These are phyloP conservation scores for Sceloporus undulatus DNA, from an alignment of 2,113 vertebrate genomes.

Conservation along the genomic window DNA sequence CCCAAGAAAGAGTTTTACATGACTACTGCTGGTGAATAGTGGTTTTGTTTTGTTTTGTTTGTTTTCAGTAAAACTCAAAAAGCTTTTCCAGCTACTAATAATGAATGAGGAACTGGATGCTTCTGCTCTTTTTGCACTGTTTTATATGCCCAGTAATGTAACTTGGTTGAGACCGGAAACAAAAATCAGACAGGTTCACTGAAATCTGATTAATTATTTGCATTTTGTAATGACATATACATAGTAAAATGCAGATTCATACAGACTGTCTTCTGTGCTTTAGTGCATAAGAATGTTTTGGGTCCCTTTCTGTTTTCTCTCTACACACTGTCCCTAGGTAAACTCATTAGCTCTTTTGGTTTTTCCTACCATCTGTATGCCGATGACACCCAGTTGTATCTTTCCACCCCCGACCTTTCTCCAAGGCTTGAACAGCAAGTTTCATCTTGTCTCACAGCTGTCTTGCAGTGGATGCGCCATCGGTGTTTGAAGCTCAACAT, in stretches of 20 bases:
- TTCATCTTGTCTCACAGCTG: no score
- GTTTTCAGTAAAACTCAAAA: background rate
- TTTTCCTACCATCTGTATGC: no score
- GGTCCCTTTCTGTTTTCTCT: no score
- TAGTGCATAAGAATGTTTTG: background rate
- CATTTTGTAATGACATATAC: background rate
- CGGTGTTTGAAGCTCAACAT: no score
- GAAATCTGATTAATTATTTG: background rate
- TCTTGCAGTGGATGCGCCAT: no score
- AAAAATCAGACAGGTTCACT: background rate
- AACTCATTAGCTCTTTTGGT: no score
- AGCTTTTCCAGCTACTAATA: background rate
- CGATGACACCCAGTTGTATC: no score
- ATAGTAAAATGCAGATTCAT: background rate
- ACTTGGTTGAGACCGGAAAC: background rate
- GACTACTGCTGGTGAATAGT: background rate
- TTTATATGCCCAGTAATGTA: background rate
- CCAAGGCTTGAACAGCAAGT: no score
- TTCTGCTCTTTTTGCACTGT: background rate
- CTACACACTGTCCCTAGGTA: no score
- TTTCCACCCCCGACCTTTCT: no score
- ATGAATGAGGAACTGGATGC: background rate
- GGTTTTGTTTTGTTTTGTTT: background rate
- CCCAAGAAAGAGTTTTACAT: background rate
- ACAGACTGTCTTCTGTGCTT: background rate